Evolutionary conservation across 2,888 invertebrate species (phyloP), one percentile per base, ranked within the genome.

Genomic region (Drosophila mimetica): DNA sequence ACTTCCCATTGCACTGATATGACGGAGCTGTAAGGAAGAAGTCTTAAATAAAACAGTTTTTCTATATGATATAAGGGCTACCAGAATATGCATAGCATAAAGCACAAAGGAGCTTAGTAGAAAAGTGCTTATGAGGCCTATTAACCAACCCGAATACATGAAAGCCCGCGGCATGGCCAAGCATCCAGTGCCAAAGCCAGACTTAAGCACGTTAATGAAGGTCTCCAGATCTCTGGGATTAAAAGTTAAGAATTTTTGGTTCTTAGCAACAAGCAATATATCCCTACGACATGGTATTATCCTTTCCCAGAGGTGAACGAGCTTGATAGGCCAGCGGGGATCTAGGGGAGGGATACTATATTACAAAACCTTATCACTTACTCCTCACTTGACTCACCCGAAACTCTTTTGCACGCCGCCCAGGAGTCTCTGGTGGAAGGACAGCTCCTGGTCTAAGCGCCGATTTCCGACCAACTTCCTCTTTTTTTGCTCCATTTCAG

Each of bases 111-210:
- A 89, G 58, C 97, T 97, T 42, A 98, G 95, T 20, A 96, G 74
- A 44, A 96, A 90, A 0, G 97, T 95, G n/a, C 95, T 95, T 46
- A 96, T 91, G 32, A 95, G 92, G 9, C 97, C 98, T 22, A 95
- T 94, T 73, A 95, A 91, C 41, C 97, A 93, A 0, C 98, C 98
- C 4, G 98, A 94, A 90, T 97, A 95, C 76, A 94, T 94, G 91
- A 97, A 96, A n/a, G 97, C 98, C 88, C 96, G 94, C 7, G 98
- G 98, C 96, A 99, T 96, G 8, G 98, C 98, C 74, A 98, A 92
- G 76, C 98, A 96, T 0, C 99, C 99, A 0, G 98, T 98, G 1
- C 98, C 98, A 64, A 98, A 93, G 89, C 97, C 96, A 76, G 97
- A 97, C 91, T 98, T 98, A 54, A 98, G 92, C 82, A 98, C 92